phyloP scores from a whole-genome alignment of 2,113 vertebrate genomes.

The Lathamus discolor region DNA sequence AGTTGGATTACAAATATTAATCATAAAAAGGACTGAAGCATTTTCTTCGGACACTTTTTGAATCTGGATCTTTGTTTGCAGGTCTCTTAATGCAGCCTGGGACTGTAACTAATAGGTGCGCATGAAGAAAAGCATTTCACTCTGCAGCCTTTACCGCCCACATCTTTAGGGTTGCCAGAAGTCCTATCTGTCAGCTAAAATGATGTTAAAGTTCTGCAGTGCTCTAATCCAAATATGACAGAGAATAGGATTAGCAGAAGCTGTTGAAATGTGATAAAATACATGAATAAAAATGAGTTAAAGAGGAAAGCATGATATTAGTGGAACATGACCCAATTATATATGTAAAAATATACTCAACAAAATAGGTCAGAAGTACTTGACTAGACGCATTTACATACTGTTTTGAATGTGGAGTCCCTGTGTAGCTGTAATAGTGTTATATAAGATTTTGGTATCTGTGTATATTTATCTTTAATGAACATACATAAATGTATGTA shows the following conservation, averaged over 20 bases:
- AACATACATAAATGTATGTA: not conserved
- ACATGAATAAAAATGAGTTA: slow-evolving; percentile 63
- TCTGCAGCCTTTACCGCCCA: slow-evolving; percentile 33
- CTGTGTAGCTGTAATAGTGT: not conserved
- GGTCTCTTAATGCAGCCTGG: not conserved
- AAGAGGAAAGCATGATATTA: slow-evolving; percentile 39
- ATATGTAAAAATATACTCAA: slow-evolving; percentile 48
- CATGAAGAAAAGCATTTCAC: slow-evolving; percentile 3
- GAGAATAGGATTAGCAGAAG: slow-evolving; percentile 57
- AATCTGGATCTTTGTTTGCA: slow-evolving; percentile 38
- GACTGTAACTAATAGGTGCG: slow-evolving; percentile 49
- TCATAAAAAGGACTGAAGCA: not conserved
- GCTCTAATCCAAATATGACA: slow-evolving; percentile 58
- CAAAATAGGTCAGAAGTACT: slow-evolving; percentile 53
- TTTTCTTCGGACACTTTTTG: slow-evolving; percentile 10
- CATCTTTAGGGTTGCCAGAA: slow-evolving; percentile 44
- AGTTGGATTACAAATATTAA: slow-evolving; percentile 55
- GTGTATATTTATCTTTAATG: not conserved
- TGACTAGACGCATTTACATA: slow-evolving; percentile 44
- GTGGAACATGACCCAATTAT: slow-evolving; percentile 58
- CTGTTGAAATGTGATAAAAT: slow-evolving; percentile 67
- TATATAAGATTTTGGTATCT: slow-evolving; percentile 4
- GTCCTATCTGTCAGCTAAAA: slow-evolving; percentile 60
- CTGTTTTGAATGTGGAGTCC: slow-evolving; percentile 14
- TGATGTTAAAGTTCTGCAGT: slow-evolving; percentile 44